Conservation (phyloP, 2,888 invertebrate genomes). For the Branchipolynoe longqiensis region DNA sequence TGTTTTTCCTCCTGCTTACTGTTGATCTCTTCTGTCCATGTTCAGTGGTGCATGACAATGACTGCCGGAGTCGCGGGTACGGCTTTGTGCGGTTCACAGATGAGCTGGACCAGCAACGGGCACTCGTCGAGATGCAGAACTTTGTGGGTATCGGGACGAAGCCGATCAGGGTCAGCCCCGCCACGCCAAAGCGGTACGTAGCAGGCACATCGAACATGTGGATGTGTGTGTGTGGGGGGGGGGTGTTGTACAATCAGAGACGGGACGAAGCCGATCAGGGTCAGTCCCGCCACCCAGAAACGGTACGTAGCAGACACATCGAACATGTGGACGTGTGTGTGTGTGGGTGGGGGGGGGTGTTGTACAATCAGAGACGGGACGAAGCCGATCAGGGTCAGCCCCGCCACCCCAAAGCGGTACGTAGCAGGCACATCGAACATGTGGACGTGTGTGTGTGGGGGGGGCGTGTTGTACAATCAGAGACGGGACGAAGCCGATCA, state of each 20-base stretch:
- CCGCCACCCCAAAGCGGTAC: conserved; percentile 88
- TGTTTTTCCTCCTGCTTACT: too few relatives aligned
- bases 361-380: too few relatives aligned
- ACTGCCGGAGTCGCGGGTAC: conserved; percentile 96
- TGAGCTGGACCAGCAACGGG: conserved; percentile 91
- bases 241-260: too few relatives aligned
- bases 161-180: conserved; percentile 94
- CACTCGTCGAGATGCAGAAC: conserved; percentile 95
- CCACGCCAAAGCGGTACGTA: conserved; percentile 86
- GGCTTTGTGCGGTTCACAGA: conserved; percentile 97
- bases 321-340: too few relatives aligned
- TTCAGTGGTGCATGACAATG: conserved; percentile 92
- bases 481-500: too few relatives aligned
- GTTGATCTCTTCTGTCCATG: conserved; percentile 53
- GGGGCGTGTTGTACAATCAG: too few relatives aligned
- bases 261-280: too few relatives aligned
- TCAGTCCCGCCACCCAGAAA: too few relatives aligned
- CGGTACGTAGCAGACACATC: too few relatives aligned
- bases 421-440: background rate
- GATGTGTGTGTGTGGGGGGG: too few relatives aligned
- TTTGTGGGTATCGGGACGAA: conserved; percentile 93
- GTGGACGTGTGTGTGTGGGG: too few relatives aligned
- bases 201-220: background rate
- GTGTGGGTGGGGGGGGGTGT: too few relatives aligned
- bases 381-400: conserved; percentile 94